Evolutionary conservation across 1,140 invertebrate species (phyloP), one percentile per base, ranked within the genome.

Genomic region (Tigriopus japonicus): DNA sequence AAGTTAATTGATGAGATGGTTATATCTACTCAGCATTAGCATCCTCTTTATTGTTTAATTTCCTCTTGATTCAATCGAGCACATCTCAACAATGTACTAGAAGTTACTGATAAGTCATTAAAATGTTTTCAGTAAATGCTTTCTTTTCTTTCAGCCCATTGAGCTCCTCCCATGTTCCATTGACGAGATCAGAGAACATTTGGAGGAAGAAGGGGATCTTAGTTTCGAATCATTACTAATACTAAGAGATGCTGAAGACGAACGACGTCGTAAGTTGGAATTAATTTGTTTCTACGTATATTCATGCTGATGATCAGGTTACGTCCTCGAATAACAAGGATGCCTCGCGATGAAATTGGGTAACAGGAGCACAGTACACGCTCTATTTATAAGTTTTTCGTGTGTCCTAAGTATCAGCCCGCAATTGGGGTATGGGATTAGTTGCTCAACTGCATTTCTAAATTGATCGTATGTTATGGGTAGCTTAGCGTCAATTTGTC

Each of bases 111-210:
- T n/a, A n/a, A n/a, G n/a, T n/a, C n/a, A n/a, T n/a, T n/a, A n/a
- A n/a, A n/a, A n/a, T n/a, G n/a, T n/a, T n/a, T n/a, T n/a, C n/a
- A 43, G 10, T 43, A 15, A 15, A 12, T 10, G 15, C 42, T 45
- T 61, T 60, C 49, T 54, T 43, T 60, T 60, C 65, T 52, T 65
- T 21, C 62, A 71, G 70, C 71, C 71, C 24, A 67, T 71, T 51
- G 70, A 72, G 49, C 65, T 72, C n/a, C 64, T 72, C 21, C 67
- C 45, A 12, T 49, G n/a, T 49, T 21, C n/a, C n/a, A 49, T 49
- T 12, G n/a, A 49, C n/a, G 45, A 49, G n/a, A 21, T 21, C 21
- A 15, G 45, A 6, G 21, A 21, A 49, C 45, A 49, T 15, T 21
- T 49, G n/a, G 45, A 49, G 21, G 21, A 17, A 17, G 45, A 49